Evolutionary conservation across 2,888 invertebrate species (phyloP), one percentile per base, ranked within the genome.

Genomic region (Stratiomys singularior): DNA sequence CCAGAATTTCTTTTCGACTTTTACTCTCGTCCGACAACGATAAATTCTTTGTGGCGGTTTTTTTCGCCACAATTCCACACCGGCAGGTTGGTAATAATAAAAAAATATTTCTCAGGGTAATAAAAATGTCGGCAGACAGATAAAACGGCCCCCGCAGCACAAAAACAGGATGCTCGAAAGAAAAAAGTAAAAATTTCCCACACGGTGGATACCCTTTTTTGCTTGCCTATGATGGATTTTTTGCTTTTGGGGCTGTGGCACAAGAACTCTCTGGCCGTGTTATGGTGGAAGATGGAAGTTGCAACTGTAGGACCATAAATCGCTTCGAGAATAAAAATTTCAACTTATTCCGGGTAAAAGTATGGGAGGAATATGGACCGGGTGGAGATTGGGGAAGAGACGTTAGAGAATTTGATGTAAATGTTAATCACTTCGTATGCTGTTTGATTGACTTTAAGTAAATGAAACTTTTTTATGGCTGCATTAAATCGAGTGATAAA

Each of bases 101-200:
- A 77, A 77, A 77, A 69, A 69, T 77, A 69, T 69, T 77, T 77
- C 77, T 63, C 77, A 77, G 21, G 77, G 60, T 71, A 69, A 71
- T 77, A 77, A 77, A 77, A 77, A 77, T 69, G 77, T 77, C 77
- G 77, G 69, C 77, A 77, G 77, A 77, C 77, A 77, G 69, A 77
- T 77, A 77, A 77, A 77, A 77, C 77, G 77, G 52, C 77, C 69
- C 77, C 77, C 77, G 63, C 69, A 77, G 66, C 76, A 77, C 52
- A 77, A 69, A 77, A 69, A 77, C 58, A 44, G 56, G 77, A 77
- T 77, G 18, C 25, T 23, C 46, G 21, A 28, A 1, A 44, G 15
- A 71, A 60, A 71, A 77, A 69, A 77, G 37, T 25, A 77, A 69
- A 67, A 56, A 77, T 69, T 77, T 77, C 77, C 77, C 77, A 77